A percentile compares a stretch with the other conserved stretches of the same genome.
These are phyloP conservation scores for Stegana nigrithorax DNA, from an alignment of 2,888 invertebrate species.

Conservation along the genomic window DNA sequence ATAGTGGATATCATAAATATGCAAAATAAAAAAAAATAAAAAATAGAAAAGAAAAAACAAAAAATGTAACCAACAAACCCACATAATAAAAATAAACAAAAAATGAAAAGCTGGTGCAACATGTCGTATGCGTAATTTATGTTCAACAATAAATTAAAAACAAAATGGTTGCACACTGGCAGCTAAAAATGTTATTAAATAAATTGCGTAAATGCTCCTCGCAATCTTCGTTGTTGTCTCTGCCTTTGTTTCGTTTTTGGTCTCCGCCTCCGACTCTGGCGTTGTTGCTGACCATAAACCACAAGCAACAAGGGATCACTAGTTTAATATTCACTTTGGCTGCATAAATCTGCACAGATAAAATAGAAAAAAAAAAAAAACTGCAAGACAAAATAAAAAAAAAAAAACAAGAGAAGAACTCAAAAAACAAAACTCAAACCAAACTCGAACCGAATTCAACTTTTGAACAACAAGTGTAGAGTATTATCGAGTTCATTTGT, in stretches of 20 bases:
- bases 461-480: too few relatives aligned
- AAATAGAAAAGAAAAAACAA: too few relatives aligned
- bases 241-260: too few relatives aligned
- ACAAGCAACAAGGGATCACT: not conserved
- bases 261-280: too few relatives aligned
- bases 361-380: not conserved
- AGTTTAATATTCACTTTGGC: not conserved
- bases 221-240: too few relatives aligned
- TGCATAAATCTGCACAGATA: not conserved
- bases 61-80: too few relatives aligned
- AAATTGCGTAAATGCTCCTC: too few relatives aligned
- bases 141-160: not conserved
- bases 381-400: not conserved
- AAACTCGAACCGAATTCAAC: too few relatives aligned
- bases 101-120: not conserved
- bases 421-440: too few relatives aligned
- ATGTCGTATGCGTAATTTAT: slow-evolving; percentile 1
- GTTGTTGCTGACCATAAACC: too few relatives aligned
- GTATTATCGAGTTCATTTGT: too few relatives aligned
- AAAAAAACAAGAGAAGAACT: not conserved
- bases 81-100: too few relatives aligned
- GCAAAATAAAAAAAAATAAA: not conserved
- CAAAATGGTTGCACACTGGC: not conserved
- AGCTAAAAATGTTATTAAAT: not conserved
- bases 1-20: not conserved